Evolutionary conservation across 1,140 invertebrate species (phyloP).

Genomic region (Drosophila saltans): DNA sequence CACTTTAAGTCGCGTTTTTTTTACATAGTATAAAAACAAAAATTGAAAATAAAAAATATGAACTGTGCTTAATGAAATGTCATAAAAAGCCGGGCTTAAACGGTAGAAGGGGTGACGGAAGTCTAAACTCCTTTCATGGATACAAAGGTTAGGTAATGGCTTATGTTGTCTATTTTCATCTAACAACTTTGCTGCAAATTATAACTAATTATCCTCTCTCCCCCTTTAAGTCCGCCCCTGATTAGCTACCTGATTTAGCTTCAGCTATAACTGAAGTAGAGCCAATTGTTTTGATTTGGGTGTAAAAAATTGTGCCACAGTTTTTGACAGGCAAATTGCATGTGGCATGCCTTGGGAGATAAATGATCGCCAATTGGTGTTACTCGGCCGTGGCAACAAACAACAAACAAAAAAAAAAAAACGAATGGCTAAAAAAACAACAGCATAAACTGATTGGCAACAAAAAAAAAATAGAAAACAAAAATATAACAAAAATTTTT

Average conservation of each 20-base stretch:
- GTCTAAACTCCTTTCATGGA: too few species aligned
- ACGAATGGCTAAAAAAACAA: neutral
- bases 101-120: neutral
- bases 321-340: slow-evolving; percentile 77
- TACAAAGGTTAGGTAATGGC: too few species aligned
- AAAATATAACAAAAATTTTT: slow-evolving; percentile 15
- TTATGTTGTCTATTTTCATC: neutral
- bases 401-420: neutral
- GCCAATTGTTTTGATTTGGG: slow-evolving; percentile 45
- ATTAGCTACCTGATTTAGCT: slow-evolving; percentile 2
- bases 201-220: too few species aligned
- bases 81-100: slow-evolving; percentile 30
- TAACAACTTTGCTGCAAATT: neutral
- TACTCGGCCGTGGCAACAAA: slow-evolving; percentile 61
- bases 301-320: slow-evolving; percentile 46
- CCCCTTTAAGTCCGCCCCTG: neutral
- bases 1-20: slow-evolving; percentile 28
- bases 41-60: slow-evolving; percentile 3
- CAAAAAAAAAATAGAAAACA: slow-evolving; percentile 39
- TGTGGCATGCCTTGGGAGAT: slow-evolving; percentile 64
- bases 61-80: slow-evolving; percentile 40
- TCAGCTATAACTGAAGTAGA: neutral
- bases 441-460: slow-evolving; percentile 63
- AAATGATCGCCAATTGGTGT: slow-evolving; percentile 77
- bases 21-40: neutral